These are phyloP conservation scores for Triplophysa tibetana DNA, from an alignment of 2,113 vertebrate species.

Conservation along the genomic window DNA sequence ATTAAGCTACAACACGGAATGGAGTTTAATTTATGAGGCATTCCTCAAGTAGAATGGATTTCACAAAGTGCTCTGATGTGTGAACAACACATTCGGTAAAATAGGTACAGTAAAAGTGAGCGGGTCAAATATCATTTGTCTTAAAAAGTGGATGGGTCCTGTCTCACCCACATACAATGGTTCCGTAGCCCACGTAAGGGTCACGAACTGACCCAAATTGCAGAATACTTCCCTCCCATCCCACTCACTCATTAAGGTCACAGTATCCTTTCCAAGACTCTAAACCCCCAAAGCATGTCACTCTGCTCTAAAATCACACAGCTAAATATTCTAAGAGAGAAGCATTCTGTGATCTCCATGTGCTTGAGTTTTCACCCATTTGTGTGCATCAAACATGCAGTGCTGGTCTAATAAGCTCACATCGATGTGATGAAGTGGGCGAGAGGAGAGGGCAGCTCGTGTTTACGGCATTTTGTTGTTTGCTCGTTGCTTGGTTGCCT, in stretches of 20 bases:
- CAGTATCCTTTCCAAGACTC: neutral
- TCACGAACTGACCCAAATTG: neutral
- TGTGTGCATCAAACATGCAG: neutral
- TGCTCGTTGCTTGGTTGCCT: slow-evolving; percentile 43
- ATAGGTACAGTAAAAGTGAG: too few relatives aligned
- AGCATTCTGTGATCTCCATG: slow-evolving; percentile 4
- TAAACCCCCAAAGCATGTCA: neutral
- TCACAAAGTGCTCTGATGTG: too few relatives aligned
- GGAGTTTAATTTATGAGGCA: too few relatives aligned
- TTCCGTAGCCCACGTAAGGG: too few relatives aligned
- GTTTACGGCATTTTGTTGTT: slow-evolving; percentile 10
- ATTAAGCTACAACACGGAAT: too few relatives aligned
- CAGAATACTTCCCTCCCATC: neutral
- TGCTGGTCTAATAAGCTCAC: neutral
- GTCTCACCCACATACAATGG: too few relatives aligned
- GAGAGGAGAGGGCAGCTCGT: neutral
- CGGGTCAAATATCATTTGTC: too few relatives aligned
- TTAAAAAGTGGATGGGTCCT: too few relatives aligned
- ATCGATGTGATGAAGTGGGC: slow-evolving; percentile 11
- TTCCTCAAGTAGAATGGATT: too few relatives aligned
- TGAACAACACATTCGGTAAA: too few relatives aligned
- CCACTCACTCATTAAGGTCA: neutral
- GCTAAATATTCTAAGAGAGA: neutral
- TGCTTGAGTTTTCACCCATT: neutral
- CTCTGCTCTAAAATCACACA: neutral